Percentiles rank a stretch among this genome's conserved stretches.
These are phyloP conservation scores for Adelosebastes latens DNA, from an alignment of 2,797 vertebrate species.

Conservation along the genomic window DNA sequence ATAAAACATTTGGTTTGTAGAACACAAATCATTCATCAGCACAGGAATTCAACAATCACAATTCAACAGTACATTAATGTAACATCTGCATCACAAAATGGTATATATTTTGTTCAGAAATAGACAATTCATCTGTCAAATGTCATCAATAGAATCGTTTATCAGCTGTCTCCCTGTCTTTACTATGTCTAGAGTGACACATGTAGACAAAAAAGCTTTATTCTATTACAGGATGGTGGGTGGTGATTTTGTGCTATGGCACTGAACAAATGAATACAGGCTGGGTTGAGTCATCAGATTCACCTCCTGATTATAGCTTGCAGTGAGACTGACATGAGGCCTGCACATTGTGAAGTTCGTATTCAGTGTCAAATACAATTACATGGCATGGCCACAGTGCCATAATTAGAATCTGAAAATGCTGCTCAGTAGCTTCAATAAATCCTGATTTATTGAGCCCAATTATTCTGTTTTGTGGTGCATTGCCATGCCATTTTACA, in stretches of 20 bases:
- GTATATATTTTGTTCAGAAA: conserved; percentile 22
- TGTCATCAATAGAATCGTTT: conserved; percentile 53
- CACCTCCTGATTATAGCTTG: conserved; percentile 75
- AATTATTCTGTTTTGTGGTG: conserved; percentile 6
- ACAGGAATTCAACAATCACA: not conserved
- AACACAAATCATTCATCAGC: conserved; percentile 15
- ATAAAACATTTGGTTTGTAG: not conserved
- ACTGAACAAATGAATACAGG: conserved; percentile 65
- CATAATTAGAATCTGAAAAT: conserved; percentile 57
- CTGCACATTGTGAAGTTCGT: conserved; percentile 66
- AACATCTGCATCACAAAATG: conserved; percentile 47
- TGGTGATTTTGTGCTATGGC: conserved; percentile 56
- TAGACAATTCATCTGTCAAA: conserved; percentile 56
- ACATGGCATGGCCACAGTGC: conserved; percentile 42
- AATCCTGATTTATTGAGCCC: conserved; percentile 15
- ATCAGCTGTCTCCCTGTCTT: conserved; percentile 55
- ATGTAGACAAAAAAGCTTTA: conserved; percentile 65
- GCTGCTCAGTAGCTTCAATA: conserved; percentile 9
- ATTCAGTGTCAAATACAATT: conserved; percentile 68
- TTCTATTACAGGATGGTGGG: conserved; percentile 65
- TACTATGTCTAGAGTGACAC: conserved; percentile 65
- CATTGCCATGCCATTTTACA: not conserved
- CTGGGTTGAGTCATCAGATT: conserved; percentile 72
- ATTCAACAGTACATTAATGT: conserved; percentile 35
- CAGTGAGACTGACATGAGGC: conserved; percentile 68